A percentile compares a stretch with the other conserved stretches of the same genome.
These are phyloP conservation scores for Amblyopsis rosae DNA, from an alignment of 2,113 vertebrate species.

Conservation along the genomic window DNA sequence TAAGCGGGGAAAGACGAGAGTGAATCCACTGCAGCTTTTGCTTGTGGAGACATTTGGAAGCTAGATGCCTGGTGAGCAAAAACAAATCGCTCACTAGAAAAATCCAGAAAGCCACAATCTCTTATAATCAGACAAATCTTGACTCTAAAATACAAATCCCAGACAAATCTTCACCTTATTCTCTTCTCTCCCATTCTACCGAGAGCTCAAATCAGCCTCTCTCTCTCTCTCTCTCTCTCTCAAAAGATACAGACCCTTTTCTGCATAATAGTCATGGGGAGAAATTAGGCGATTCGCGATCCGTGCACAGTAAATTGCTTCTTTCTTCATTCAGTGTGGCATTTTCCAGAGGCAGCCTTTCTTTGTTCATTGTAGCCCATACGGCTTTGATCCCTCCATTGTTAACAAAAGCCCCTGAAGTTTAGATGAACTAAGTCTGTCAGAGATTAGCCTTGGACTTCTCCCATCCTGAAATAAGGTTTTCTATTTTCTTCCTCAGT, in stretches of 20 bases:
- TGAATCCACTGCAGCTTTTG: neutral
- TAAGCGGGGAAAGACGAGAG: neutral
- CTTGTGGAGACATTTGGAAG: conserved; percentile 9
- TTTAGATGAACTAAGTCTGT: conserved; percentile 22
- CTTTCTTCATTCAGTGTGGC: conserved; percentile 29
- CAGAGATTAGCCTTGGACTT: conserved; percentile 51
- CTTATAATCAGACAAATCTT: conserved; percentile 57
- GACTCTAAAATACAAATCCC: conserved; percentile 47
- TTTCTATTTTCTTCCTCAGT: conserved; percentile 35
- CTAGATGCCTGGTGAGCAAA: conserved; percentile 16
- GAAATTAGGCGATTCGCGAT: conserved; percentile 39
- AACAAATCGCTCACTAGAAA: neutral
- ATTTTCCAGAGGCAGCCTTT: conserved; percentile 15
- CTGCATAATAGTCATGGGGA: neutral
- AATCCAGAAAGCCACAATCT: conserved; percentile 29
- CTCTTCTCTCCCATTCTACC: conserved; percentile 37
- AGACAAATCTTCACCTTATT: conserved; percentile 30
- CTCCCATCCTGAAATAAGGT: conserved; percentile 39
- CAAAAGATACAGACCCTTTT: neutral
- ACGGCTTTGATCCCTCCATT: conserved; percentile 50
- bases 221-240: neutral
- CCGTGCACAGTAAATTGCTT: conserved; percentile 52
- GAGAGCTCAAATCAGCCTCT: conserved; percentile 30
- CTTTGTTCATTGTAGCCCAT: conserved; percentile 45
- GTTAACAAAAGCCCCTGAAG: conserved; percentile 44